Conservation (phyloP, 2,797 vertebrate species). For the Pyrocephalus nanus region DNA sequence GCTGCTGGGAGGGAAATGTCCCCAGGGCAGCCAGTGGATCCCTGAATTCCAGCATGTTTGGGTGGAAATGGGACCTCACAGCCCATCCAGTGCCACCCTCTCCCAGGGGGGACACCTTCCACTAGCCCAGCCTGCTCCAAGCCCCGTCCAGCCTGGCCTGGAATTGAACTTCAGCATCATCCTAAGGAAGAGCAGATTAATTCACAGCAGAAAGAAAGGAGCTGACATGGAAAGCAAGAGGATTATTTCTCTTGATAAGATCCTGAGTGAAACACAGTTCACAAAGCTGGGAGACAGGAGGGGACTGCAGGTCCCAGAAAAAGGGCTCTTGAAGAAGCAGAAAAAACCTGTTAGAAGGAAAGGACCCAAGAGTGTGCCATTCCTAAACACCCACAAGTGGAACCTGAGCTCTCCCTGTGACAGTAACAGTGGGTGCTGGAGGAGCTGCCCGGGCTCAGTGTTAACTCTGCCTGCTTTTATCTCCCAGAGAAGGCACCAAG, state of each 20-base stretch:
- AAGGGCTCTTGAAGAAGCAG: background rate
- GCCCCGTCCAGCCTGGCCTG: background rate
- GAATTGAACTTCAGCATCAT: background rate
- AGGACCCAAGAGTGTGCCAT: background rate
- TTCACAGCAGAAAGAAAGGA: background rate
- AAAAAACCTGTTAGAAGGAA: background rate
- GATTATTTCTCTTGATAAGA: background rate
- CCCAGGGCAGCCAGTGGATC: background rate
- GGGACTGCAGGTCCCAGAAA: background rate
- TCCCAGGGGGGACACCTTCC: background rate
- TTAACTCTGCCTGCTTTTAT: background rate
- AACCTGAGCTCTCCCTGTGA: background rate
- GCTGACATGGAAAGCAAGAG: background rate
- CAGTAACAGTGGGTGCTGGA: background rate
- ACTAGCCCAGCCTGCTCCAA: rapidly evolving
- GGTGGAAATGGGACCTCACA: background rate
- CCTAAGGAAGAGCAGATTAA: background rate
- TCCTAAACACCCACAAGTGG: background rate
- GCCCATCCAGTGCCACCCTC: rapidly evolving
- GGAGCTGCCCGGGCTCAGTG: background rate
- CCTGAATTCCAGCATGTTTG: rapidly evolving
- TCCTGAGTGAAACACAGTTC: background rate
- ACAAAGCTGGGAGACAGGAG: background rate
- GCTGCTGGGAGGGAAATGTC: background rate
- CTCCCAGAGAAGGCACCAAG: background rate